These are phyloP conservation scores for Odontothrips loti DNA, from an alignment of 2,888 invertebrate species.

Conservation along the genomic window DNA sequence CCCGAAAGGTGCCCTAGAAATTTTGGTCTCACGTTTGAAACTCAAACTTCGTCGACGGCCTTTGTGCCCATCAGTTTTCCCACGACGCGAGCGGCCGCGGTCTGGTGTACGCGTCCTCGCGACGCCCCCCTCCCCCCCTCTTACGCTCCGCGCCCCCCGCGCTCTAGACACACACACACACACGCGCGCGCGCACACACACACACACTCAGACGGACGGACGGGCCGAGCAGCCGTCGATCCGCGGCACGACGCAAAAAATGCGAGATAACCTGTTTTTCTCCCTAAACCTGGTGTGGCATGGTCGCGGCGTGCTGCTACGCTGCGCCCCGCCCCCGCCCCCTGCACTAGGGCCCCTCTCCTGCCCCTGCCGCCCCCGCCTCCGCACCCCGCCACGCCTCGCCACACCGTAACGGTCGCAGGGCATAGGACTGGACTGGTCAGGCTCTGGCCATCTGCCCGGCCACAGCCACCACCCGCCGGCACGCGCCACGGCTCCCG, in stretches of 20 bases:
- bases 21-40: too few relatives aligned
- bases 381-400: not conserved
- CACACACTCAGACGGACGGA: too few relatives aligned
- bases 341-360: not conserved
- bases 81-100: too few relatives aligned
- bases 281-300: slow-evolving; percentile 3
- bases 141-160: too few relatives aligned
- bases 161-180: too few relatives aligned
- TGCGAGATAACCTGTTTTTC: slow-evolving; percentile 8
- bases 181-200: not conserved
- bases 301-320: not conserved
- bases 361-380: not conserved
- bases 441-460: slow-evolving; percentile 17
- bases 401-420: slow-evolving; percentile 5
- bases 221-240: too few relatives aligned
- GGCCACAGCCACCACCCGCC: not conserved
- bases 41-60: too few relatives aligned
- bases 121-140: too few relatives aligned
- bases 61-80: too few relatives aligned
- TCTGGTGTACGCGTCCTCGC: not conserved
- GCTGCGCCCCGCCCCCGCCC: not conserved
- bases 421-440: not conserved
- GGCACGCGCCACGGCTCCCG: too few relatives aligned
- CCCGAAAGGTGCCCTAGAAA: too few relatives aligned
- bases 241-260: not conserved